Evolutionary conservation across 2,113 vertebrate genomes (phyloP), one percentile per base, ranked within the genome.

Genomic region (Lethenteron reissneri): DNA sequence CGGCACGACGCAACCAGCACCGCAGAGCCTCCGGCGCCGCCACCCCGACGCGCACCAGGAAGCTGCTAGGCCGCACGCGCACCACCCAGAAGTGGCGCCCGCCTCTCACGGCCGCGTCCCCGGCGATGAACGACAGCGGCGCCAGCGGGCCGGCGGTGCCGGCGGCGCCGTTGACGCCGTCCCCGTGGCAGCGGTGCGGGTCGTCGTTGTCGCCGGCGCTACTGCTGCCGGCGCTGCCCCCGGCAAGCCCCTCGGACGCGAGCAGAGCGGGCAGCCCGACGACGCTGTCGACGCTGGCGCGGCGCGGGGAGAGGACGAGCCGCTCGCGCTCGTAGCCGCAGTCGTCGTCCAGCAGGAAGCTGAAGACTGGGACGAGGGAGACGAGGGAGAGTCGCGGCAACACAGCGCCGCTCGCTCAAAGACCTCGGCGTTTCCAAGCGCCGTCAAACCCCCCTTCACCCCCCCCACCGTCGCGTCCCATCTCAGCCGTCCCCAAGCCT

Each of bases 1-100:
- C 21, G 21, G 21, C 21, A 3, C 25, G 25, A 41, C 25, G 25
- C 25, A 41, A 3, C 25, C 25, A 41, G 25, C 25, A 89, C 56
- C 95, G 82, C 64, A 90, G 91, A 70, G 84, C 79, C 78, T 95
- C 91, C 79, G 91, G 85, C 56, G 89, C 91, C 2, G 95, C 90
- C 56, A 90, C 92, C 74, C 95, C 88, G 74, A 83, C 84, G 81
- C 95, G 95, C 17, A 95, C 90, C 81, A 96, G 80, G 78, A 94
- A 97, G 73, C 91, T 95, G 17, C 87, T 87, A 15, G 92, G 90
- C 74, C 96, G 91, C 75, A 97, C 89, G 0, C 87, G 88, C 74
- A 91, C 96, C 56, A 89, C 91, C 92, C 92, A 97, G 82, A 96
- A 97, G 81, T 89, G 92, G 76, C 84, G 83, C 73, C 92, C 92